A percentile compares a stretch with the other conserved stretches of the same genome.
These are phyloP conservation scores for Calidris pygmaea DNA, from an alignment of 2,113 vertebrate genomes.

Conservation along the genomic window DNA sequence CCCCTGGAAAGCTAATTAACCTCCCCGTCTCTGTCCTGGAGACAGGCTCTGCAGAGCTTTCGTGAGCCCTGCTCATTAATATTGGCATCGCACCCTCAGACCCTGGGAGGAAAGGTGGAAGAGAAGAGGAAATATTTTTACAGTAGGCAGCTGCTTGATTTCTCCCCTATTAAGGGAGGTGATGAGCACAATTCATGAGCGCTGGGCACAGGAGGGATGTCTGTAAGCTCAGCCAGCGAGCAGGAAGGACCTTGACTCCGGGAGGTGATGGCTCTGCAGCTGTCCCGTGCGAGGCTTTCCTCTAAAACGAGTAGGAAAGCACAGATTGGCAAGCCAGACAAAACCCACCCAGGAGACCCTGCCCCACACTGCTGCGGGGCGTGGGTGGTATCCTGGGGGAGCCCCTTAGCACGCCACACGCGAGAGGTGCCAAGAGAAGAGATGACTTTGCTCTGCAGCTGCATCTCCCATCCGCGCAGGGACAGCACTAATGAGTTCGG, in stretches of 20 bases:
- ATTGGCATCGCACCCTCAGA: background rate
- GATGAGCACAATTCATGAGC: fast-evolving
- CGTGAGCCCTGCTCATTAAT: fast-evolving
- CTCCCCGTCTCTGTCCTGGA: background rate
- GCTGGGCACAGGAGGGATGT: background rate
- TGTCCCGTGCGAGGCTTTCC: fast-evolving
- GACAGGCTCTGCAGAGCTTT: background rate
- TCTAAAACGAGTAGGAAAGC: background rate
- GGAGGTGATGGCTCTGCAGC: background rate
- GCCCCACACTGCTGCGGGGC: fast-evolving
- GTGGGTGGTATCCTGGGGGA: fast-evolving
- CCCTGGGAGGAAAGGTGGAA: background rate
- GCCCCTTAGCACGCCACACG: fast-evolving
- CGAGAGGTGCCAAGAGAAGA: background rate
- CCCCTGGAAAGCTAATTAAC: background rate
- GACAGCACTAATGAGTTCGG: background rate
- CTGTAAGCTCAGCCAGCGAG: fast-evolving
- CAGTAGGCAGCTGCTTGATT: background rate
- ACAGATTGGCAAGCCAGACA: background rate
- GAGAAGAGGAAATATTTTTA: background rate
- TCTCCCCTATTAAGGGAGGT: fast-evolving
- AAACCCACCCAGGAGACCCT: fast-evolving
- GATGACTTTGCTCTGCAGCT: background rate
- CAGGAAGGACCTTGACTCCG: fast-evolving
- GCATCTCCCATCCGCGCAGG: background rate